Evolutionary conservation across 2,888 invertebrate species (phyloP).

Genomic region (Ligdia adustata): DNA sequence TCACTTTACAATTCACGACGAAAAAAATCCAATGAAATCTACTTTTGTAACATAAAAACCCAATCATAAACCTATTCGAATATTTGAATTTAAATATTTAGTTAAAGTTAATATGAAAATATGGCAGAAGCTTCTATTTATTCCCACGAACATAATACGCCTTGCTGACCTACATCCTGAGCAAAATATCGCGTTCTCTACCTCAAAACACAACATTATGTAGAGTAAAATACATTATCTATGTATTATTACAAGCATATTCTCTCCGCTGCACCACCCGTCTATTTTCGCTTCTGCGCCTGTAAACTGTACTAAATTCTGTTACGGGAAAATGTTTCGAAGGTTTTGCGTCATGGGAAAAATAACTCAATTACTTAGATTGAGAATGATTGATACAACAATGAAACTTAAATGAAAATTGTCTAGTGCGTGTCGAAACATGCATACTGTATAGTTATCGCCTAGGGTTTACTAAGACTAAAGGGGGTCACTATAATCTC

Average conservation of each 20-base stretch:
- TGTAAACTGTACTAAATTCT: slow-evolving; percentile 6
- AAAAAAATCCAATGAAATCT: too few relatives aligned
- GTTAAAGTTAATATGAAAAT: too few relatives aligned
- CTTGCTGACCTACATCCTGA: neutral
- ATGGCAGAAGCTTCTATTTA: neutral
- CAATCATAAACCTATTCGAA: too few relatives aligned
- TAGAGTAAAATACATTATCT: neutral
- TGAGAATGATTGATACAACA: too few relatives aligned
- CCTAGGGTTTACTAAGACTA: too few relatives aligned
- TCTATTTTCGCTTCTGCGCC: neutral
- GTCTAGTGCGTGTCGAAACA: too few relatives aligned
- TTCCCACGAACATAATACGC: neutral
- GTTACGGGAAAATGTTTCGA: slow-evolving; percentile 2
- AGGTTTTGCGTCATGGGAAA: neutral
- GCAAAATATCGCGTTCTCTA: neutral
- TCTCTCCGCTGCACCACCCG: neutral
- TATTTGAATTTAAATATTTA: too few relatives aligned
- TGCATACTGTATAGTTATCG: too few relatives aligned
- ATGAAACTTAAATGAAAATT: too few relatives aligned
- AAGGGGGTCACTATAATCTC: too few relatives aligned
- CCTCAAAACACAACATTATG: slow-evolving; percentile 1
- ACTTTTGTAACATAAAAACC: too few relatives aligned
- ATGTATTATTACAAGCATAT: neutral
- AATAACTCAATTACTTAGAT: neutral
- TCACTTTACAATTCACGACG: too few relatives aligned